phyloP scores from a whole-genome alignment of 2,797 vertebrate species.

The Acanthurus lineatus region DNA sequence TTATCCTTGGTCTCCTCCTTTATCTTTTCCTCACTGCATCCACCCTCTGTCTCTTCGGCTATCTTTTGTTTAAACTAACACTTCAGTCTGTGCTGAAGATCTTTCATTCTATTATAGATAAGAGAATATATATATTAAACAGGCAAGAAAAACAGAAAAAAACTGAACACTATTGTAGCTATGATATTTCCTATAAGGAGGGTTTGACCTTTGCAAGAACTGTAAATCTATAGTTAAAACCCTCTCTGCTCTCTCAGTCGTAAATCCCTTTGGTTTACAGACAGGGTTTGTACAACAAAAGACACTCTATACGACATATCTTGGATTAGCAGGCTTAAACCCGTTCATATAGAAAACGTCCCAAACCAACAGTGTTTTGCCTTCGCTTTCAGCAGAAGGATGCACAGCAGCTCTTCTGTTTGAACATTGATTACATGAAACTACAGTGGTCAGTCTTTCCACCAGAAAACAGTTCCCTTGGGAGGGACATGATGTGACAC shows the following conservation, averaged over 20 bases:
- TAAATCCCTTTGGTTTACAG: slow-evolving; percentile 50
- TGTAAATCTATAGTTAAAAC: slow-evolving; percentile 38
- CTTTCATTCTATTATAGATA: background rate
- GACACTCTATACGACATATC: slow-evolving; percentile 62
- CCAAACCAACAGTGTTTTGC: slow-evolving; percentile 8
- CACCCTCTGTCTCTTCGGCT: background rate
- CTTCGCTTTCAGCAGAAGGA: slow-evolving; percentile 8
- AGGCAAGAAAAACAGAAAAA: background rate
- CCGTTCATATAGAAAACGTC: slow-evolving; percentile 40
- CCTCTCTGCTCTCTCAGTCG: slow-evolving; percentile 8
- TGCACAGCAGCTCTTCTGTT: slow-evolving; percentile 9
- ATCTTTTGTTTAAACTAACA: background rate
- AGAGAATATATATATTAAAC: background rate
- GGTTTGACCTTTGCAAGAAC: slow-evolving; percentile 22
- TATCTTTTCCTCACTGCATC: slow-evolving; percentile 1
- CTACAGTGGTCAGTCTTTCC: background rate
- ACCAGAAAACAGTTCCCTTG: background rate
- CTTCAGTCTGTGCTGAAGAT: background rate
- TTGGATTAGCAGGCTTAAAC: slow-evolving; percentile 53
- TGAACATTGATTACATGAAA: slow-evolving; percentile 14
- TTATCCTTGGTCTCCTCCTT: slow-evolving; percentile 6
- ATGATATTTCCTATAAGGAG: slow-evolving; percentile 3
- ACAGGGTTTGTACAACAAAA: slow-evolving; percentile 66
- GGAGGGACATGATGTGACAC: background rate
- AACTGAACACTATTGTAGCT: background rate